Conservation (phyloP, 37 sponge, comb jelly and placozoan genomes). For the Petrosia ficiformis region DNA sequence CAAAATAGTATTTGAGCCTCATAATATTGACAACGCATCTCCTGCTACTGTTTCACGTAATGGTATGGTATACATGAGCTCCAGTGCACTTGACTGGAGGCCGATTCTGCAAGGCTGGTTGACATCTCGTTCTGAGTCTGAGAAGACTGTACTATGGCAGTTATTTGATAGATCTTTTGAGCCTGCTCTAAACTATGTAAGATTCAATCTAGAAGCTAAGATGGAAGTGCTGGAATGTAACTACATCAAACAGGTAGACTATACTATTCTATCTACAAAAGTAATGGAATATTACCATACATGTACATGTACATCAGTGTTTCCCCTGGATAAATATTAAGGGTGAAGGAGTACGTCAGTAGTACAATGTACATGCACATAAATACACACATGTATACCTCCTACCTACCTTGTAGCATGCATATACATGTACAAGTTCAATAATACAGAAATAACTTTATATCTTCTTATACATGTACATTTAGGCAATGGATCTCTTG, state of each 20-base stretch:
- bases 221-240: conserved; percentile 94
- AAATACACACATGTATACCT: neutral
- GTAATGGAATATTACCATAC: neutral
- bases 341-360: too few species aligned
- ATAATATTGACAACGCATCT: conserved; percentile 98
- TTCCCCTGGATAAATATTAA: too few species aligned
- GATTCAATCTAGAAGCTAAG: conserved; percentile 72
- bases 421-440: too few species aligned
- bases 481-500: conserved; percentile 84
- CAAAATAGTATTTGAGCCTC: conserved; percentile 97
- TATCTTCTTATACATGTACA: neutral
- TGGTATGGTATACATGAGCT: conserved; percentile 98
- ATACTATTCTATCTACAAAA: neutral
- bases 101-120: conserved; percentile 96
- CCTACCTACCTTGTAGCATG: too few species aligned
- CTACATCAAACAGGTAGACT: conserved; percentile 87
- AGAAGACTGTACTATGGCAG: conserved; percentile 49
- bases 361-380: too few species aligned
- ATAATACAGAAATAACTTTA: too few species aligned
- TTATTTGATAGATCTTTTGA: conserved; percentile 85
- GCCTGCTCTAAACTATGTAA: conserved; percentile 59
- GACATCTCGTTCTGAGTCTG: conserved; percentile 46
- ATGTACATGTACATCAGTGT: neutral
- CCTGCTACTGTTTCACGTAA: conserved; percentile 96
- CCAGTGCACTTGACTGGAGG: conserved; percentile 94